These are phyloP conservation scores for Lepus timidus DNA, from an alignment of 2,113 vertebrate species.

Conservation along the genomic window DNA sequence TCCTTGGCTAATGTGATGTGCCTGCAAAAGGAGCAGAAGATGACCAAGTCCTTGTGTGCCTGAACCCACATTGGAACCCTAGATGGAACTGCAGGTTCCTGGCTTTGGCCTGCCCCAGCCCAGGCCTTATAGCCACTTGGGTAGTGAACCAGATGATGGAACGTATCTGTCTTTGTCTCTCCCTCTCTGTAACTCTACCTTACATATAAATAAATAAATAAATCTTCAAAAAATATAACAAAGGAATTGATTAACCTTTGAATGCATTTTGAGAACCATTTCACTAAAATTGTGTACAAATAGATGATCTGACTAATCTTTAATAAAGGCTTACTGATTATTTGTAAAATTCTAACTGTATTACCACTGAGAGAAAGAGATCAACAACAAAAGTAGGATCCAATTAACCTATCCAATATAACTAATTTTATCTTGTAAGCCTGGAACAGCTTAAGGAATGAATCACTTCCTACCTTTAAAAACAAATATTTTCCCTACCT, in stretches of 20 bases:
- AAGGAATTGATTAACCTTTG: background rate
- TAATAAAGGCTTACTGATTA: background rate
- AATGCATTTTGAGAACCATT: background rate
- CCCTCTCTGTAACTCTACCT: too few relatives aligned
- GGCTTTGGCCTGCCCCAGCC: too few relatives aligned
- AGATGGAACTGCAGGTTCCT: too few relatives aligned
- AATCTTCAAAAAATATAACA: background rate
- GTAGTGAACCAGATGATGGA: too few relatives aligned
- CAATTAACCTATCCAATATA: background rate
- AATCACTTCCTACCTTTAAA: background rate
- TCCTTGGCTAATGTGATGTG: too few relatives aligned
- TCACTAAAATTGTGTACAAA: conserved; percentile 2
- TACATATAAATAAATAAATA: too few relatives aligned
- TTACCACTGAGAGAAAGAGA: background rate
- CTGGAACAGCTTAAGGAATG: background rate
- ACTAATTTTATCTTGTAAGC: background rate
- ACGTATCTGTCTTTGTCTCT: too few relatives aligned
- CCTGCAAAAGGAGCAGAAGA: too few relatives aligned
- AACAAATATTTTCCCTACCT: background rate
- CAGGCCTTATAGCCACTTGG: too few relatives aligned
- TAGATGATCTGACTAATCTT: background rate
- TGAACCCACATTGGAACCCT: too few relatives aligned
- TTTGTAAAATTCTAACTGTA: conserved; percentile 56
- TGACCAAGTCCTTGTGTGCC: too few relatives aligned
- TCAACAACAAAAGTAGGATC: background rate